These are phyloP conservation scores for Chloropsis hardwickii DNA, from an alignment of 2,113 vertebrate genomes.

Conservation along the genomic window DNA sequence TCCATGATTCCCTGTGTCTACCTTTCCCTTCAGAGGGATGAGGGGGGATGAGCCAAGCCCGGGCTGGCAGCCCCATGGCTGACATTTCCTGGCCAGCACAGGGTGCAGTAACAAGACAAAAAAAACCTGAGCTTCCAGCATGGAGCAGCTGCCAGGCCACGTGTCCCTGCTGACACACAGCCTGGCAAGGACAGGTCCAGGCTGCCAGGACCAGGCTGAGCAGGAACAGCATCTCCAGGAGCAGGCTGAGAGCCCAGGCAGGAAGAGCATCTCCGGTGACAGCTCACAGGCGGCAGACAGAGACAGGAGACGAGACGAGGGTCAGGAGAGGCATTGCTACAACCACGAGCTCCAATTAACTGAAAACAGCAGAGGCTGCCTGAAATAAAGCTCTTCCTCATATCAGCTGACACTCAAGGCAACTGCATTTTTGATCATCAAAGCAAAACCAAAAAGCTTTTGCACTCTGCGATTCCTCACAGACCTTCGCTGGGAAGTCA, in stretches of 20 bases:
- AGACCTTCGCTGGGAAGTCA: background rate
- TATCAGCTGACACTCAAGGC: constrained; percentile 16
- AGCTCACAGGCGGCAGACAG: background rate
- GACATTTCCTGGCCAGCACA: background rate
- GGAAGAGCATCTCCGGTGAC: background rate
- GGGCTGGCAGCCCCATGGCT: background rate
- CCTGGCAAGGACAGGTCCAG: background rate
- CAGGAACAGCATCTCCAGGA: constrained; percentile 33
- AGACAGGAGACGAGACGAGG: background rate
- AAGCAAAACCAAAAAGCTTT: background rate
- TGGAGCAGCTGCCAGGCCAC: constrained; percentile 14
- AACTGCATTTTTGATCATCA: constrained; percentile 28
- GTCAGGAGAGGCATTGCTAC: background rate
- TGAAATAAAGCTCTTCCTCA: constrained; percentile 16
- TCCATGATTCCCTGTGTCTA: background rate
- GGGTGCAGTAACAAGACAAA: background rate
- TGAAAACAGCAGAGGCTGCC: background rate
- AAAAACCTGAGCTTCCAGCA: background rate
- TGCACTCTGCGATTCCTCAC: background rate
- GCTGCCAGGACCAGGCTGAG: constrained; percentile 3
- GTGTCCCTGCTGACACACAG: background rate
- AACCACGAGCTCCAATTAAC: background rate
- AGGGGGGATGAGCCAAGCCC: background rate
- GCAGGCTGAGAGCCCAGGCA: constrained; percentile 37
- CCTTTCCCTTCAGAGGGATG: background rate